These are phyloP conservation scores for Spheniscus mendiculus DNA, from an alignment of 2,113 vertebrate species.

Conservation along the genomic window DNA sequence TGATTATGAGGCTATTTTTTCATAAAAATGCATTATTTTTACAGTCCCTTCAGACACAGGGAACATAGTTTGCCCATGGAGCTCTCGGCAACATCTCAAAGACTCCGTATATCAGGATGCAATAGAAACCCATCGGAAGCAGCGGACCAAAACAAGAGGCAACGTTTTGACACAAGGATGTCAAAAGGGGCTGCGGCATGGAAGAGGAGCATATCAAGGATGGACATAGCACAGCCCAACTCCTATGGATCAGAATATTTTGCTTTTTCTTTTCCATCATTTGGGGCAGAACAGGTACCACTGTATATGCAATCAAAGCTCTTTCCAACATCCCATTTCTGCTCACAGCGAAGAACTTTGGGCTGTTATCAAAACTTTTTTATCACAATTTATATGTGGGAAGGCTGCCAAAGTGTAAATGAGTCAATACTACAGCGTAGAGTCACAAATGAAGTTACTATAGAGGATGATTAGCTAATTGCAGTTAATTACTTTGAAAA, in stretches of 20 bases:
- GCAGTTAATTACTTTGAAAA: conserved; percentile 59
- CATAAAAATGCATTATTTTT: not conserved
- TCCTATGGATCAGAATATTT: not conserved
- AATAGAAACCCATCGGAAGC: accelerated
- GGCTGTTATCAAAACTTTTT: not conserved
- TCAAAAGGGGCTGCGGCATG: not conserved
- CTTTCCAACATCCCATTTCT: not conserved
- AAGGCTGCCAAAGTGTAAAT: not conserved
- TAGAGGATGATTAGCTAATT: conserved; percentile 66
- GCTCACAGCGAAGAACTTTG: not conserved
- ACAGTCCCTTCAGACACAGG: not conserved
- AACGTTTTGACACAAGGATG: accelerated
- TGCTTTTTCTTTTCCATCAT: not conserved
- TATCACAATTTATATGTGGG: not conserved
- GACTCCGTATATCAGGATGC: accelerated
- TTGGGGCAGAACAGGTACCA: accelerated
- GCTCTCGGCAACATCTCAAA: accelerated
- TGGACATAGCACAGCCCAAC: not conserved
- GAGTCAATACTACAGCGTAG: not conserved
- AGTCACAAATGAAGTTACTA: conserved; percentile 14
- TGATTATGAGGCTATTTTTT: not conserved
- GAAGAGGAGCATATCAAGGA: not conserved
- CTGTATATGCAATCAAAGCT: accelerated
- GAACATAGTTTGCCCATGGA: not conserved
- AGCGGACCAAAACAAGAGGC: accelerated